A percentile compares a stretch with the other conserved stretches of the same genome.
These are phyloP conservation scores for Acanthopleura granulata DNA, from an alignment of 2,888 invertebrate species.

Conservation along the genomic window DNA sequence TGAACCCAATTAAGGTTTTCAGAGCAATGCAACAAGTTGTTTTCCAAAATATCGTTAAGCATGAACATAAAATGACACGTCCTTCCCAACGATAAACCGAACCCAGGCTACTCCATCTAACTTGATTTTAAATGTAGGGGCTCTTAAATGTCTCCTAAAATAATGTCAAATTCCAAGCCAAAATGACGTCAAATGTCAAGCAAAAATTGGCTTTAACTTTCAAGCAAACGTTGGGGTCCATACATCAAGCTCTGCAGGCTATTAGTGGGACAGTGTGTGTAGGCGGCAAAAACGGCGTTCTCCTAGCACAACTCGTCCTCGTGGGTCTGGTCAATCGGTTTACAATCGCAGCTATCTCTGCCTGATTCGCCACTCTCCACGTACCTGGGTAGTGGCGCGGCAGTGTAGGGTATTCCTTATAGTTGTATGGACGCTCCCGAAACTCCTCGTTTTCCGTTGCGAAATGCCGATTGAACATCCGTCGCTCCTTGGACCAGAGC, in stretches of 20 bases:
- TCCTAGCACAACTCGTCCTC: background rate
- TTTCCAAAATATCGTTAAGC: too few relatives aligned
- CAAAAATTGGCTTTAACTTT: too few relatives aligned
- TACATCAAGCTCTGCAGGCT: background rate
- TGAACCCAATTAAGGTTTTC: too few relatives aligned
- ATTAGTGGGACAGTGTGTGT: background rate
- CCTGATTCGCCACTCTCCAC: conserved; percentile 41
- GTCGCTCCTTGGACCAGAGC: conserved; percentile 51
- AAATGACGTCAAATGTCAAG: too few relatives aligned
- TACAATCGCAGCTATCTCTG: conserved; percentile 39
- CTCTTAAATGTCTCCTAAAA: too few relatives aligned
- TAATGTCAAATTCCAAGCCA: too few relatives aligned
- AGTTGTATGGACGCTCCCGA: conserved; percentile 40
- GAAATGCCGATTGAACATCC: conserved; percentile 42
- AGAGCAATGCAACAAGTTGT: too few relatives aligned
- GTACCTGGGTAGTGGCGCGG: conserved; percentile 54
- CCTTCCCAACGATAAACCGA: too few relatives aligned
- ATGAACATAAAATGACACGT: too few relatives aligned
- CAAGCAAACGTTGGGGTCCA: too few relatives aligned
- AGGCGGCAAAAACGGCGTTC: background rate
- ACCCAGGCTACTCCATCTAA: too few relatives aligned
- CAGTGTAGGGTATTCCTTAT: conserved; percentile 46
- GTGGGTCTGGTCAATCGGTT: conserved; percentile 44
- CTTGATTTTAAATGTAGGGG: too few relatives aligned
- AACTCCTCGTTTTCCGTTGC: conserved; percentile 41